These are phyloP conservation scores for Phoebastria nigripes DNA, from an alignment of 2,797 vertebrate species.

Conservation along the genomic window DNA sequence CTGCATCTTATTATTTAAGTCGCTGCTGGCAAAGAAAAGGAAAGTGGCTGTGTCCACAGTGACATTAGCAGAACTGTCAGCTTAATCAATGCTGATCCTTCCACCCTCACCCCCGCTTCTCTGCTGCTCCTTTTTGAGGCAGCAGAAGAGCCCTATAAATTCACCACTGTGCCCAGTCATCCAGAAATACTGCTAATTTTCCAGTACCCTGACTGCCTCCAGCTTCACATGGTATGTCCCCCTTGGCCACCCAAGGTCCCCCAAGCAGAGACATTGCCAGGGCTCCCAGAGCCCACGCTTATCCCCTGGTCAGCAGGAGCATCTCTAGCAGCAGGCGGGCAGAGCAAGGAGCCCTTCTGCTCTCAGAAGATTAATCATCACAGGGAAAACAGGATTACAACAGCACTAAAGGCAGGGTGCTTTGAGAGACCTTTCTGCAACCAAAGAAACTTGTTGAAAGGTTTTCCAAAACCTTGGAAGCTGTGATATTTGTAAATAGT, in stretches of 20 bases:
- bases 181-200: neutral
- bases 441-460: neutral
- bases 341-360: neutral
- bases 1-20: constrained; percentile 39
- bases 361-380: neutral
- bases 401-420: neutral
- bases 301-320: neutral
- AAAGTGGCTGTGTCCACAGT: constrained; percentile 4
- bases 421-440: neutral
- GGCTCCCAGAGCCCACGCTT: neutral
- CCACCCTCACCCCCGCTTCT: neutral
- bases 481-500: neutral
- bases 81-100: constrained; percentile 13
- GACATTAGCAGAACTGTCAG: constrained; percentile 25
- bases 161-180: neutral
- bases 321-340: neutral
- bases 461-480: neutral
- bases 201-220: neutral
- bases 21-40: constrained; percentile 34
- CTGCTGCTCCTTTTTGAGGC: neutral
- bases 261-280: neutral
- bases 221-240: rapidly evolving
- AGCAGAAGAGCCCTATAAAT: neutral
- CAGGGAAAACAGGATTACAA: neutral
- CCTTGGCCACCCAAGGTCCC: rapidly evolving